Conservation (phyloP, 2,888 invertebrate species). For the Orchesella flavescens region DNA sequence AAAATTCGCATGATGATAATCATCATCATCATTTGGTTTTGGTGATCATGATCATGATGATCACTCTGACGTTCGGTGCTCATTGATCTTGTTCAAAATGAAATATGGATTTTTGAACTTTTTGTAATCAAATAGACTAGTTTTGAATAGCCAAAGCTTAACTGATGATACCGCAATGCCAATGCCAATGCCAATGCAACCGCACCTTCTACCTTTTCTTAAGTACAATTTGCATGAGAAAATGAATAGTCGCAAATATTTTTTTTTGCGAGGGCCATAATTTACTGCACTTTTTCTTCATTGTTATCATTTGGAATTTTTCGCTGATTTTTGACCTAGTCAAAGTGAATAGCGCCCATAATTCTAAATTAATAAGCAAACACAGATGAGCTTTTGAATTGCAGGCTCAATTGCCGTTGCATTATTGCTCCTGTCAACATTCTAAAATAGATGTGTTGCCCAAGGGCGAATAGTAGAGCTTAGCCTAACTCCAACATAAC, state of each 20-base stretch:
- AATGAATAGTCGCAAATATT: background rate
- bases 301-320: too few relatives aligned
- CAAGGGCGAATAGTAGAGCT: background rate
- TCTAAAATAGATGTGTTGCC: constrained; percentile 14
- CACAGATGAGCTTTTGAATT: constrained; percentile 1
- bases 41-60: background rate
- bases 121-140: constrained; percentile 16
- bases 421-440: constrained; percentile 21
- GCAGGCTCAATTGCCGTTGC: background rate
- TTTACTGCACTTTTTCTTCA: background rate
- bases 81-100: constrained; percentile 19
- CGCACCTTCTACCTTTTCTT: background rate
- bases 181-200: too few relatives aligned
- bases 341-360: background rate
- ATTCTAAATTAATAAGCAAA: constrained; percentile 19
- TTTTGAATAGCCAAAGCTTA: background rate
- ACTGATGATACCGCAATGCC: constrained; percentile 6
- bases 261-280: background rate
- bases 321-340: constrained; percentile 17
- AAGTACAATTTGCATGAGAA: constrained; percentile 10
- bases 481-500: too few relatives aligned
- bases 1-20: too few relatives aligned
- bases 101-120: constrained; percentile 3
- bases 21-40: too few relatives aligned
- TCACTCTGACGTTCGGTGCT: constrained; percentile 14